Evolutionary conservation across 2,888 invertebrate species (phyloP), one percentile per base, ranked within the genome.

Genomic region (Melitaea athalia): DNA sequence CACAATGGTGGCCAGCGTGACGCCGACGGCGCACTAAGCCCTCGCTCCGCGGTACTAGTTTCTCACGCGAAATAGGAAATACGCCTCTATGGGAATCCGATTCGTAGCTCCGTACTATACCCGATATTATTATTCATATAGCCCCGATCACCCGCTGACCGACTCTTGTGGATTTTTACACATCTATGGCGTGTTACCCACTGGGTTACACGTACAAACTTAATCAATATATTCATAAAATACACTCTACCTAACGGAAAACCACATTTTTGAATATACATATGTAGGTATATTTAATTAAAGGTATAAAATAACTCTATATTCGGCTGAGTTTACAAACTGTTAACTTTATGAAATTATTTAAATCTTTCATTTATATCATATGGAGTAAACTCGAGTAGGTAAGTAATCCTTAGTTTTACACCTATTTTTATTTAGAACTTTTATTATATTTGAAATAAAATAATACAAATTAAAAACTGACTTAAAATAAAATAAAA

Each of bases 11-110:
- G 79, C 80, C 89, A 87, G 89, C 88, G 83, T 84, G 88, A 78
- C 74, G 81, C 80, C 77, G 73, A 74, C 76, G 72, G 79, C 81
- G 78, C 81, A 79, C 74, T 70, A 76, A 68, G 80, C 72, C 77
- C 75, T 75, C 76, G 70, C 74, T 78, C 74, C 76, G 63, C 72
- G 63, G 76, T 69, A 74, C 73, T 59, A 73, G 76, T 78, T 88
- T 89, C 89, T 88, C 89, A 89, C 86, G 89, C 81, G 86, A 86
- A 87, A 83, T 82, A 80, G 82, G 79, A 84, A 85, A 83, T 79
- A 77, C 77, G 67, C 67, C 73, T 73, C 75, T 80, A 81, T 79
- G 78, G 76, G 78, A 81, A 78, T 81, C 74, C 72, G 68, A 73
- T 72, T 71, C 71, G 63, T 63, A 69, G 63, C 57, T 64, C 57